Conservation (phyloP, 2,888 invertebrate species). For the Tipula unca region DNA sequence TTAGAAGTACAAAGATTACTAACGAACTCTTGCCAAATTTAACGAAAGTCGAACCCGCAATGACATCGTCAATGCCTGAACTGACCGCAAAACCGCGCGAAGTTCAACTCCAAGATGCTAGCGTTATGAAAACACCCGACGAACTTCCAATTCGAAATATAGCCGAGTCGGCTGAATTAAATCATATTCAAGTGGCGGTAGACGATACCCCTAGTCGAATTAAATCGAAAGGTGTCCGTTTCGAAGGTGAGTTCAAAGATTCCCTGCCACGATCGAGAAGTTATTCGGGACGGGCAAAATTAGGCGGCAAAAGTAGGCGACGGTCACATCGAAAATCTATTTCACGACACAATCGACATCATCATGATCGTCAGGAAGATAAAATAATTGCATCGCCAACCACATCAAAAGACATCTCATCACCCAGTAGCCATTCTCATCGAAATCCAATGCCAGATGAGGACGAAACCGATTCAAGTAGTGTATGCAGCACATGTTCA, state of each 20-base stretch:
- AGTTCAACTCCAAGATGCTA: slow-evolving; percentile 36
- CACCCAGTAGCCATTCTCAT: slow-evolving; percentile 25
- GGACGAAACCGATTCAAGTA: slow-evolving; percentile 59
- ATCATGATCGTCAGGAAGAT: slow-evolving; percentile 31
- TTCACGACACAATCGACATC: neutral
- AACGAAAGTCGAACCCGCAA: slow-evolving; percentile 35
- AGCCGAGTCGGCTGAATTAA: neutral
- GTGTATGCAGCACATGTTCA: slow-evolving; percentile 85
- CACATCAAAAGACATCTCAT: neutral
- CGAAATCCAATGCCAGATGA: slow-evolving; percentile 30
- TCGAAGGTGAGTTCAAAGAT: slow-evolving; percentile 39
- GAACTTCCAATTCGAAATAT: slow-evolving; percentile 15
- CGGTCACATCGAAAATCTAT: slow-evolving; percentile 26
- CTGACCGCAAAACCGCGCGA: slow-evolving; percentile 32
- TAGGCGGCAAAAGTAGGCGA: slow-evolving; percentile 30
- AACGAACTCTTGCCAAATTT: slow-evolving; percentile 52
- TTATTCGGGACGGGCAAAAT: slow-evolving; percentile 44
- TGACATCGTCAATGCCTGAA: slow-evolving; percentile 56
- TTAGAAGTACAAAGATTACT: slow-evolving; percentile 26
- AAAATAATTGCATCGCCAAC: slow-evolving; percentile 17
- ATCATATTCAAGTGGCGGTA: neutral
- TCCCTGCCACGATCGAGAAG: slow-evolving; percentile 47
- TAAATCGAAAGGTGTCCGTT: slow-evolving; percentile 35
- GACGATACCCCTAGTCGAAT: slow-evolving; percentile 17
- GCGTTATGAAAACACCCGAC: slow-evolving; percentile 27